Base-by-base conservation (phyloP, 1,140 invertebrate species). In the Zophobas atratus region DNA sequence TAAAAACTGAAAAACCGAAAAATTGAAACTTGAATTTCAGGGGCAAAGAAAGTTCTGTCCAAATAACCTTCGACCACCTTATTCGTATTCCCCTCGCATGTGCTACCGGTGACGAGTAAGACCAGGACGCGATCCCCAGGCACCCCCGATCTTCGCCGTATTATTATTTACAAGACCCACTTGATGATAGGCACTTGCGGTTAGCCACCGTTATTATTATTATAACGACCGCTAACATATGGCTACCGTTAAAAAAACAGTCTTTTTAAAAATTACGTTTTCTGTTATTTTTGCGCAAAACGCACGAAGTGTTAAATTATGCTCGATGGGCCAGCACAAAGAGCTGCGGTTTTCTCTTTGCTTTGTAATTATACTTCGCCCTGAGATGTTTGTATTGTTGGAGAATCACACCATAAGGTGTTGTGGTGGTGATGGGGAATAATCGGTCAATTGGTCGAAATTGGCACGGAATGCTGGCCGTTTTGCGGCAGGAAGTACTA, bases 281-380 rank as follows among this genome's bases (percentile, higher is more conserved):
- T 53, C 70, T 72, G 70, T 72, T 72, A 72, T 72, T 72, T 51
- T 72, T 72, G 70, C 8, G 48, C 70, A 51, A 53, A 55, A 51
- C 39, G 32, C 70, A 53, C 46, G 49, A 72, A 72, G 70, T 72
- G 70, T 72, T 56, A 72, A 72, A 72, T 72, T 72, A 51, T 6
- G 70, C 34, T 41, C 32, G 60, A 43, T 67, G 60, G 56, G 35
- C 36, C 8, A 36, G 36, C 36, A 60, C 56, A 60, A 60, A 39
- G 36, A 36, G 35, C 4, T n/a, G 34, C 56, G 56, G 56, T 60
- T 60, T 60, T 6, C 60, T 43, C 33, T 1, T 5, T 55, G 53
- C 6, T 34, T 67, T n/a, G 56, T 67, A 67, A 67, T 67, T 67
- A 43, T 20, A 67, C 6, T n/a, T 38, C 20, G 60, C 60, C 39